These are phyloP conservation scores for Tapirus terrestris DNA, from an alignment of 2,113 vertebrate species.

Conservation along the genomic window DNA sequence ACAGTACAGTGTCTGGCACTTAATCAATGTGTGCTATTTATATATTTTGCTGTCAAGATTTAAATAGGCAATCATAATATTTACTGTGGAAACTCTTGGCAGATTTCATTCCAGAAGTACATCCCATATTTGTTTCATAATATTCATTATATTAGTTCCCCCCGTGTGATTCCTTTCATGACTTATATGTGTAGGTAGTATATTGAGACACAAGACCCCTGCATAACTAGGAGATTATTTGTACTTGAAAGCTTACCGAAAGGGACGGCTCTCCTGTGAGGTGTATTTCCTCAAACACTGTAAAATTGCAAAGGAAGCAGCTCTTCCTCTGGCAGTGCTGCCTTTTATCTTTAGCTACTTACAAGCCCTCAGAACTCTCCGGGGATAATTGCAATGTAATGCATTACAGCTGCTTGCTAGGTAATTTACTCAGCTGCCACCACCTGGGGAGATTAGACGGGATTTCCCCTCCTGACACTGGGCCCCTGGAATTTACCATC, in stretches of 20 bases:
- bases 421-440: conserved; percentile 77
- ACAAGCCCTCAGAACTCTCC: conserved; percentile 53
- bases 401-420: conserved; percentile 70
- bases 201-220: background rate
- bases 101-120: background rate
- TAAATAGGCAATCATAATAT: conserved; percentile 30
- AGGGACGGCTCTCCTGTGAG: background rate
- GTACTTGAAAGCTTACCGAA: conserved; percentile 33
- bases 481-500: conserved; percentile 65
- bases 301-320: conserved; percentile 58
- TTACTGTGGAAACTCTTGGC: background rate
- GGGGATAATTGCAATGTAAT: conserved; percentile 71
- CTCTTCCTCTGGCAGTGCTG: conserved; percentile 37
- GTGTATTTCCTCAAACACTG: conserved; percentile 37
- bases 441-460: conserved; percentile 69
- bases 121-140: background rate
- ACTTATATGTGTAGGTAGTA: background rate
- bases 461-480: conserved; percentile 62
- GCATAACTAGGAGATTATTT: background rate
- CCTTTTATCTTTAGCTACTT: conserved; percentile 67
- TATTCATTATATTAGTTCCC: background rate
- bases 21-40: background rate
- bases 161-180: background rate
- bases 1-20: background rate
- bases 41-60: conserved; percentile 27